phyloP scores from a whole-genome alignment of 1,140 invertebrate species.

The Pinna nobilis region DNA sequence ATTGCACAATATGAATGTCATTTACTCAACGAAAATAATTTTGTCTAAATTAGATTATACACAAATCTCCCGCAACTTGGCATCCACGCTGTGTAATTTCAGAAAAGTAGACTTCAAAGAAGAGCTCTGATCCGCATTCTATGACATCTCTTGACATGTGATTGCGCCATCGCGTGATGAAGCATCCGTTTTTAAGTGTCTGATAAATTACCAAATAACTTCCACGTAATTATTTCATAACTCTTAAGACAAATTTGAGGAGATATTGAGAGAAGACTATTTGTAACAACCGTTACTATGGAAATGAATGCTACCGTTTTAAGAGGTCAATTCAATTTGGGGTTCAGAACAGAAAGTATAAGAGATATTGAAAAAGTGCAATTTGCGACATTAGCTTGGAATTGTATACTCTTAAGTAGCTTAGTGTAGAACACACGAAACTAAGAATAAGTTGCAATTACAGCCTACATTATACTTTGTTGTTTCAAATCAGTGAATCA shows the following conservation, averaged over 20 bases:
- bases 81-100: background rate
- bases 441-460: too few relatives aligned
- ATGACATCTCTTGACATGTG: background rate
- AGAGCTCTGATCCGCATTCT: background rate
- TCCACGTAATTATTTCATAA: constrained; percentile 11
- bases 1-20: constrained; percentile 39
- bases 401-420: too few relatives aligned
- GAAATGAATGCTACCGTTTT: too few relatives aligned
- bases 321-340: too few relatives aligned
- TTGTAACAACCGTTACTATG: too few relatives aligned
- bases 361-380: too few relatives aligned
- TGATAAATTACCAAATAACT: constrained; percentile 17
- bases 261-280: constrained; percentile 12
- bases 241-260: constrained; percentile 21
- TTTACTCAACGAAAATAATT: constrained; percentile 9
- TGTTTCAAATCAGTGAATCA: too few relatives aligned
- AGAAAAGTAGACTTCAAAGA: background rate
- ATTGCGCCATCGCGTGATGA: constrained; percentile 2
- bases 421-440: too few relatives aligned
- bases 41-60: constrained; percentile 22
- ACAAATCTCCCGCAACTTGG: too few relatives aligned
- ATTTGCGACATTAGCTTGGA: too few relatives aligned
- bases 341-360: too few relatives aligned
- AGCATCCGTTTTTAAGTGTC: background rate
- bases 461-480: too few relatives aligned